Conservation (phyloP, 2,113 vertebrate species). For the Puma concolor region DNA sequence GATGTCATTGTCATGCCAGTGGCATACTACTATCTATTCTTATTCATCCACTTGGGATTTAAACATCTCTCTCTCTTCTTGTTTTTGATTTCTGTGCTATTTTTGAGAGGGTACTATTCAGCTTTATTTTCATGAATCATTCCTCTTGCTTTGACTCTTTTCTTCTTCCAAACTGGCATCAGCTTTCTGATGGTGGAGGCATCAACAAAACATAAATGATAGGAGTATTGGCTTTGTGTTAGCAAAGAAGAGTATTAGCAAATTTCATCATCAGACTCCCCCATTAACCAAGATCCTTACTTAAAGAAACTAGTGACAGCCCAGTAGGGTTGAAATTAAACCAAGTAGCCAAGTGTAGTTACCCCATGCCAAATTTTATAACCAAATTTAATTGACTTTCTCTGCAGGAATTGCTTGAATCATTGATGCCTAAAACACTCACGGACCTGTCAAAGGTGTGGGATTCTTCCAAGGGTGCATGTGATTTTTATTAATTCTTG, state of each 20-base stretch:
- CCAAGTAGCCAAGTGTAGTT: neutral
- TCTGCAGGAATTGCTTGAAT: neutral
- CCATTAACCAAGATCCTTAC: neutral
- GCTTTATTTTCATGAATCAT: neutral
- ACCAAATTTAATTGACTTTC: neutral
- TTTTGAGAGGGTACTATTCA: neutral
- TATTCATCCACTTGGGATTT: neutral
- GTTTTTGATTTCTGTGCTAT: neutral
- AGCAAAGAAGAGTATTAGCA: neutral
- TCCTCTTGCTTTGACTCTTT: neutral
- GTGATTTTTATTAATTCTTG: neutral
- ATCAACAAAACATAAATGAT: neutral
- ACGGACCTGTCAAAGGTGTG: neutral
- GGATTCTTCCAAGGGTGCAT: neutral
- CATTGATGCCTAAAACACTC: neutral
- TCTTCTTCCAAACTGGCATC: neutral
- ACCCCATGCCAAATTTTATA: neutral
- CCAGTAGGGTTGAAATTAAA: neutral
- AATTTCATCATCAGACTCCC: neutral
- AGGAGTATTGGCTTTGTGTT: neutral
- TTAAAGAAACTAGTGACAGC: neutral
- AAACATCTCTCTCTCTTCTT: neutral
- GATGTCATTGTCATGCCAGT: neutral
- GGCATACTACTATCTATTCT: neutral
- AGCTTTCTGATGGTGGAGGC: neutral